Conservation (phyloP, 2,888 invertebrate genomes). For the Peribatodes rhomboidaria region DNA sequence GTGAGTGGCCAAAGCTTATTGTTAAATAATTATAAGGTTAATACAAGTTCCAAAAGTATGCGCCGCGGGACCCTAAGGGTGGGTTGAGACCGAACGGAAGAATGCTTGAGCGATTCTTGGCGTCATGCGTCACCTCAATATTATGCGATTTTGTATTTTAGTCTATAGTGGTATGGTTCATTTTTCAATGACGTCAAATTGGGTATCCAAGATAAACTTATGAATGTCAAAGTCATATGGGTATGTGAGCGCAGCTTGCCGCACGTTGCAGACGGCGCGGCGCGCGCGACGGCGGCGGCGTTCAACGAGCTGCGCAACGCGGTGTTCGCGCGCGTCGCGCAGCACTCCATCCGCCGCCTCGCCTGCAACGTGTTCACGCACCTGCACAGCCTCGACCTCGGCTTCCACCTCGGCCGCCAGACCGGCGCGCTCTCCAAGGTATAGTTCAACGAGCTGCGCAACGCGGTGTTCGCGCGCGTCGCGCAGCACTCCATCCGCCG, state of each 20-base stretch:
- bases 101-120: too few relatives aligned
- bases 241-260: neutral
- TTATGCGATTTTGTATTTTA: too few relatives aligned
- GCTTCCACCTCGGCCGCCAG: slow-evolving; percentile 97
- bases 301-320: slow-evolving; percentile 99
- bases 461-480: slow-evolving; percentile 99
- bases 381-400: slow-evolving; percentile 96
- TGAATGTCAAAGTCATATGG: too few relatives aligned
- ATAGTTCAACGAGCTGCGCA: slow-evolving; percentile 97
- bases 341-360: slow-evolving; percentile 97
- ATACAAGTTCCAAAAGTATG: too few relatives aligned
- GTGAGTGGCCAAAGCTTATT: too few relatives aligned
- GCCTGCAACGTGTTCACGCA: slow-evolving; percentile 98
- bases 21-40: too few relatives aligned
- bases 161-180: too few relatives aligned
- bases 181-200: too few relatives aligned
- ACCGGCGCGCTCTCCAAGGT: slow-evolving; percentile 98
- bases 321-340: slow-evolving; percentile 98
- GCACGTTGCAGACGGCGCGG: slow-evolving; percentile 94
- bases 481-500: slow-evolving; percentile 98
- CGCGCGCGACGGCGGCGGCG: slow-evolving; percentile 95
- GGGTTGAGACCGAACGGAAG: too few relatives aligned
- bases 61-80: too few relatives aligned
- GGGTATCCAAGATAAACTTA: too few relatives aligned
- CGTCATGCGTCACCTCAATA: too few relatives aligned